Evolutionary conservation across 37 sponge, comb jelly and placozoan species (phyloP).

Genomic region (Theonella swinhoei): DNA sequence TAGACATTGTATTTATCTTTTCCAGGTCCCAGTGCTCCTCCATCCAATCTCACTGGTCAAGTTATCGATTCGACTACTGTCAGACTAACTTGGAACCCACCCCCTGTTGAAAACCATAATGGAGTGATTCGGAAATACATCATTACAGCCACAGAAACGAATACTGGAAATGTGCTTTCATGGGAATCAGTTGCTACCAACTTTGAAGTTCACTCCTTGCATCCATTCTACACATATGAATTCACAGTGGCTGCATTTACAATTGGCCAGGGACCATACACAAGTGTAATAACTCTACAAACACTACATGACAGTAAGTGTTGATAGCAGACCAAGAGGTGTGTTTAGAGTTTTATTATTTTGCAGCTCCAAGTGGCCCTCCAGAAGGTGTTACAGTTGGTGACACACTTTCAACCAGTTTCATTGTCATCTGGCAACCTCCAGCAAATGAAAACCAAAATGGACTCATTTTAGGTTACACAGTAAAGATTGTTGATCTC

Average conservation of each 20-base stretch:
- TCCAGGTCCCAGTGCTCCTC: not conserved
- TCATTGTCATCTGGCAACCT: not conserved
- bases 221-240: slow-evolving; percentile 11
- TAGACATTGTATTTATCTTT: not conserved
- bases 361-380: not conserved
- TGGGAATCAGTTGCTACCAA: not conserved
- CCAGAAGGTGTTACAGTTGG: not conserved
- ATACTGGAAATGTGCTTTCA: not conserved
- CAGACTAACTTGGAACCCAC: slow-evolving; percentile 14
- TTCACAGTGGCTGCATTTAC: slow-evolving; percentile 18
- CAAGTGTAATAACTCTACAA: not conserved
- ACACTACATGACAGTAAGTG: slow-evolving; percentile 6
- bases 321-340: not conserved
- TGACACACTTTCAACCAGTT: not conserved
- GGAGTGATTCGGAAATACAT: slow-evolving; percentile 24
- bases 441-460: not conserved
- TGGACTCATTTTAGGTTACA: not conserved
- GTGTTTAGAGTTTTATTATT: not conserved
- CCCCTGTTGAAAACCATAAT: slow-evolving; percentile 20
- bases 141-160: not conserved
- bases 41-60: not conserved
- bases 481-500: not conserved
- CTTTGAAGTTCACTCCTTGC: not conserved
- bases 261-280: slow-evolving; percentile 1
- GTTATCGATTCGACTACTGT: not conserved